These are phyloP conservation scores for Pantherophis vulpinus DNA, from an alignment of 2,797 vertebrate genomes.

Conservation along the genomic window DNA sequence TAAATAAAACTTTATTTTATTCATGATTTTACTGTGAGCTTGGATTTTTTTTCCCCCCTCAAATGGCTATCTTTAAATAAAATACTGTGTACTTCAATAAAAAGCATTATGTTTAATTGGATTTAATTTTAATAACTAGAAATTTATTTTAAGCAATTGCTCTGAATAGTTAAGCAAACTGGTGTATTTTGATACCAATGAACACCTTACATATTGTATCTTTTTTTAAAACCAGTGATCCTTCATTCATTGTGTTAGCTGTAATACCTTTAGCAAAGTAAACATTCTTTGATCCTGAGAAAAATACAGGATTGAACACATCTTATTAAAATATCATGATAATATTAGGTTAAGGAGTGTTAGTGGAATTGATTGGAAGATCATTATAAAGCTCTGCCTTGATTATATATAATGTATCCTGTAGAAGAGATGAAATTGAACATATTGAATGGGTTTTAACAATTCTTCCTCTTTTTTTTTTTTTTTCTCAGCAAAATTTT, in stretches of 20 bases:
- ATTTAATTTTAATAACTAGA: constrained; percentile 67
- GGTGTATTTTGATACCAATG: constrained; percentile 54
- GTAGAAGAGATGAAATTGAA: constrained; percentile 35
- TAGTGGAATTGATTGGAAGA: constrained; percentile 40
- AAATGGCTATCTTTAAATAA: constrained; percentile 58
- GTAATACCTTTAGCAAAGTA: constrained; percentile 52
- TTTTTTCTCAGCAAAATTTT: neutral
- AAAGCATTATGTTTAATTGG: constrained; percentile 57
- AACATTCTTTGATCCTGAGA: constrained; percentile 42
- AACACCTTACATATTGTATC: constrained; percentile 48
- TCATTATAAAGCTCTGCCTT: constrained; percentile 39
- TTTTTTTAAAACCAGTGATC: constrained; percentile 37
- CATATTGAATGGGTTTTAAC: constrained; percentile 23
- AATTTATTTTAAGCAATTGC: constrained; percentile 65
- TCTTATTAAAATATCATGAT: constrained; percentile 65
- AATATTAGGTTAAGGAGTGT: constrained; percentile 52
- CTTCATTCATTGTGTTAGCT: constrained; percentile 55
- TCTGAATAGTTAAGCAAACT: constrained; percentile 59
- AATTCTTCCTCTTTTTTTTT: constrained; percentile 21
- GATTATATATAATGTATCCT: constrained; percentile 47
- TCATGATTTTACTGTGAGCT: constrained; percentile 50
- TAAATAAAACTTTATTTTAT: constrained; percentile 74
- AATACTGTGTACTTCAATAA: constrained; percentile 61
- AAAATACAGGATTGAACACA: constrained; percentile 56
- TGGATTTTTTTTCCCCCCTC: constrained; percentile 25